These are phyloP conservation scores for Drosophila oshimai DNA, from an alignment of 1,140 invertebrate genomes.

Conservation along the genomic window DNA sequence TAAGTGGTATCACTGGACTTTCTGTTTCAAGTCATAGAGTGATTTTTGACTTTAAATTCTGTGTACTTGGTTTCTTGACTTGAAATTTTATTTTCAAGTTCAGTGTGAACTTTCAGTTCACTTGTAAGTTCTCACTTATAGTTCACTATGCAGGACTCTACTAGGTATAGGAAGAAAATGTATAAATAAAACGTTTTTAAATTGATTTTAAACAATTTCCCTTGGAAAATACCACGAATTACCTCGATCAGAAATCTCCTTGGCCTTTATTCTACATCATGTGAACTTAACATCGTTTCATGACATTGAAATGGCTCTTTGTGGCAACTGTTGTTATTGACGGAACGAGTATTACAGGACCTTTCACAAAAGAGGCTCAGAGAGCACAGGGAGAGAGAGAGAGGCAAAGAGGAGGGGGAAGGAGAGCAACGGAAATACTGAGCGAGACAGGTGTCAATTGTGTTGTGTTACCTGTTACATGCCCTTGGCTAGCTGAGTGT, in stretches of 20 bases:
- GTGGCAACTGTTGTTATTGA: constrained; percentile 53
- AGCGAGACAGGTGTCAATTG: constrained; percentile 45
- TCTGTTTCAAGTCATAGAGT: too few species aligned
- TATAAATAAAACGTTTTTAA: neutral
- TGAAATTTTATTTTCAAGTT: too few species aligned
- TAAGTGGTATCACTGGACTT: too few species aligned
- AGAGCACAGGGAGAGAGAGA: neutral
- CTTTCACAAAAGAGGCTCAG: constrained; percentile 3
- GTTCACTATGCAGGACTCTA: too few species aligned
- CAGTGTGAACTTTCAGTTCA: too few species aligned
- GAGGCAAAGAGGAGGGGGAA: too few species aligned
- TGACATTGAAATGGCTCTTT: constrained; percentile 67
- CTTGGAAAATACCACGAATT: neutral
- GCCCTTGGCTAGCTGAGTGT: constrained; percentile 22
- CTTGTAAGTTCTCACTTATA: too few species aligned
- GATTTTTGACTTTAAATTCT: too few species aligned
- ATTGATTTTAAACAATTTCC: neutral
- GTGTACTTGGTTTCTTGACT: too few species aligned
- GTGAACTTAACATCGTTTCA: constrained; percentile 61
- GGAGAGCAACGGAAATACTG: constrained; percentile 1
- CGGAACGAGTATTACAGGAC: constrained; percentile 30
- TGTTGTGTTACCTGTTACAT: constrained; percentile 71
- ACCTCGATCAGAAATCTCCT: neutral
- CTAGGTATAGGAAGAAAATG: too few species aligned
- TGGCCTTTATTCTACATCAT: constrained; percentile 28